phyloP scores from a whole-genome alignment of 1,140 invertebrate genomes.

The Holcopasites calliopsidis region DNA sequence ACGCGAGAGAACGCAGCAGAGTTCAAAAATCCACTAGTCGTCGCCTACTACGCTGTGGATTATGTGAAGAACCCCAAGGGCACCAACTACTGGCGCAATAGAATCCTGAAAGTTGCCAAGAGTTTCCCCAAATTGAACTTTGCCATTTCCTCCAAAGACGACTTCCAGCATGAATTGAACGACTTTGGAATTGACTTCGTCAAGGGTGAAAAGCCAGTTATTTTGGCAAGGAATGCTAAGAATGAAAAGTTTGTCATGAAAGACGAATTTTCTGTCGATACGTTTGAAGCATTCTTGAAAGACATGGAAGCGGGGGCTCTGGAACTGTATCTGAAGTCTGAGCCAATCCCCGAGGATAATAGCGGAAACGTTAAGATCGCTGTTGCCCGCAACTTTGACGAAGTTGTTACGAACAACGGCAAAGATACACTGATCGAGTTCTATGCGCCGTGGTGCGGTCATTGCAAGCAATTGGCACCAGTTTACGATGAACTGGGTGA shows the following conservation, averaged over 20 bases:
- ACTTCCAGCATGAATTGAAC: conserved; percentile 95
- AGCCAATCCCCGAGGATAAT: conserved; percentile 93
- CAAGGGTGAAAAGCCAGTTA: conserved; percentile 93
- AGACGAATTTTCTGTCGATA: conserved; percentile 95
- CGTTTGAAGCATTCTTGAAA: conserved; percentile 92
- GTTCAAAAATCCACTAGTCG: conserved; percentile 93
- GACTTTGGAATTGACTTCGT: conserved; percentile 95
- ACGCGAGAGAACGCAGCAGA: conserved; percentile 91
- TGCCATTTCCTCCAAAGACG: conserved; percentile 94
- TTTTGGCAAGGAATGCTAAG: conserved; percentile 89
- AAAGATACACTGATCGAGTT: conserved; percentile 98
- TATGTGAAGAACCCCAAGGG: conserved; percentile 98
- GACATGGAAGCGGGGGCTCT: conserved; percentile 91
- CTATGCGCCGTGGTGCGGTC: conserved; percentile 99
- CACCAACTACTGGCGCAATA: conserved; percentile 99
- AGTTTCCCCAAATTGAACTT: conserved; percentile 91
- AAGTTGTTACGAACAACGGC: conserved; percentile 93
- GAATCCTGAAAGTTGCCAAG: conserved; percentile 96
- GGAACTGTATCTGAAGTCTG: conserved; percentile 97
- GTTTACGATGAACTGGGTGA: conserved; percentile 96
- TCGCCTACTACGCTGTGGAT: conserved; percentile 97
- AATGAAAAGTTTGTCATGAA: conserved; percentile 95
- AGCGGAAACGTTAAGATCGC: conserved; percentile 93
- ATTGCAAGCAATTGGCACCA: conserved; percentile 97
- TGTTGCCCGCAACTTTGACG: conserved; percentile 98